These are phyloP conservation scores for Ctena decussata DNA, from an alignment of 2,888 invertebrate species.

Conservation along the genomic window DNA sequence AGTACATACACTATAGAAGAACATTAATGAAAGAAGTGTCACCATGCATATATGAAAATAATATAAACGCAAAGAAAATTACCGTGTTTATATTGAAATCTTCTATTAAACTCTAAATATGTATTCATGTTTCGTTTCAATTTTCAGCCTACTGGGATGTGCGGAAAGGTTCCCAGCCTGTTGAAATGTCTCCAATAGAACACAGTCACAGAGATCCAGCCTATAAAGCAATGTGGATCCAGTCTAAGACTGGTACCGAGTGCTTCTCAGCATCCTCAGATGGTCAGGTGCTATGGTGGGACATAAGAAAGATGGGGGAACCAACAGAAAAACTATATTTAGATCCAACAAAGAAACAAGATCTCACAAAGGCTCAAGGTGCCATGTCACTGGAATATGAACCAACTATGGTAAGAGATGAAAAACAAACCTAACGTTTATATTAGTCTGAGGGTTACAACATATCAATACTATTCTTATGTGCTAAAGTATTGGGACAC, in stretches of 20 bases:
- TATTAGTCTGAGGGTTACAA: too few relatives aligned
- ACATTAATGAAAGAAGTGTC: too few relatives aligned
- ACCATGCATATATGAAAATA: too few relatives aligned
- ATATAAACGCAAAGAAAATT: too few relatives aligned
- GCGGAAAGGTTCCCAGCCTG: slow-evolving; percentile 93
- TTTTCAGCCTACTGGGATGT: slow-evolving; percentile 87
- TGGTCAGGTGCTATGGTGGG: slow-evolving; percentile 95
- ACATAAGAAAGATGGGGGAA: slow-evolving; percentile 91
- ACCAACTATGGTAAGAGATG: slow-evolving; percentile 89
- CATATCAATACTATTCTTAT: too few relatives aligned
- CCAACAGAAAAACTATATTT: slow-evolving; percentile 92
- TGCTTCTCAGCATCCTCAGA: slow-evolving; percentile 98
- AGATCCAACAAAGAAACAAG: slow-evolving; percentile 90
- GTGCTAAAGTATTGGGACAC: too few relatives aligned
- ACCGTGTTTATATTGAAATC: too few relatives aligned
- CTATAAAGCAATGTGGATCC: slow-evolving; percentile 95
- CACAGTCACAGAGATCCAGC: slow-evolving; percentile 96
- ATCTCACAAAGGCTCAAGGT: slow-evolving; percentile 91
- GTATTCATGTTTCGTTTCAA: too few relatives aligned
- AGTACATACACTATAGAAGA: too few relatives aligned
- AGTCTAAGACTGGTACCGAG: slow-evolving; percentile 97
- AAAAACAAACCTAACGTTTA: too few relatives aligned
- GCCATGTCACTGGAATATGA: slow-evolving; percentile 94
- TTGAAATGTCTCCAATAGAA: slow-evolving; percentile 93
- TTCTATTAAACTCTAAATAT: too few relatives aligned